phyloP scores from a whole-genome alignment of 2,888 invertebrate genomes.

The Trissonchulus latispiculum region DNA sequence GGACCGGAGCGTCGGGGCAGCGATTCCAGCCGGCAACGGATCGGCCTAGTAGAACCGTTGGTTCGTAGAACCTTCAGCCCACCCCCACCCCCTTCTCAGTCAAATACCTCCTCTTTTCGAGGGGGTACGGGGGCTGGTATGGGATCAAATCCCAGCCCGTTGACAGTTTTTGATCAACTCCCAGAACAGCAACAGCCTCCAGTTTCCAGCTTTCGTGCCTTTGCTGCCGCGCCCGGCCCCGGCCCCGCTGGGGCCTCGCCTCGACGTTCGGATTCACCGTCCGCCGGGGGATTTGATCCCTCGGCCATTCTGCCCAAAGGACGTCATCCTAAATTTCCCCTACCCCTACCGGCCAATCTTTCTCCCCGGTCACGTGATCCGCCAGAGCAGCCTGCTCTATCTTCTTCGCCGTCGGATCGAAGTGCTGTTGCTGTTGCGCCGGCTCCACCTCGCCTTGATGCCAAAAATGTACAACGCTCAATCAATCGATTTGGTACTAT shows the following conservation, averaged over 20 bases:
- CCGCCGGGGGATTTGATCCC: not conserved
- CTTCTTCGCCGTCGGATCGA: too few relatives aligned
- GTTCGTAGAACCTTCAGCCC: not conserved
- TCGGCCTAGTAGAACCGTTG: too few relatives aligned
- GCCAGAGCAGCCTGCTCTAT: not conserved
- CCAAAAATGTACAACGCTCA: constrained; percentile 85
- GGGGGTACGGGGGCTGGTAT: not conserved
- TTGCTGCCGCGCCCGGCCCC: too few relatives aligned
- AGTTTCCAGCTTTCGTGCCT: not conserved
- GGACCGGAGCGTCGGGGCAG: too few relatives aligned
- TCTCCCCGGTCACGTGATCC: not conserved
- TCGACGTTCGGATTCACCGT: not conserved
- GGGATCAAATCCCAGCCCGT: not conserved
- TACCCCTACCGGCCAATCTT: not conserved
- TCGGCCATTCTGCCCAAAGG: not conserved
- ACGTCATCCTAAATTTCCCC: not conserved
- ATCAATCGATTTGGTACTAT: constrained; percentile 83
- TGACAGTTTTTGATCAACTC: too few relatives aligned
- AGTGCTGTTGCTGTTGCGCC: not conserved
- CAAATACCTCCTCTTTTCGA: too few relatives aligned
- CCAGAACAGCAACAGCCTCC: too few relatives aligned
- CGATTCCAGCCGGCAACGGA: too few relatives aligned
- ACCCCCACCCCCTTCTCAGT: too few relatives aligned
- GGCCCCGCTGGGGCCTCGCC: too few relatives aligned
- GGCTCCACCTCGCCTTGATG: constrained; percentile 57